Conservation (phyloP, 1,140 invertebrate genomes). For the Zophobas morio region DNA sequence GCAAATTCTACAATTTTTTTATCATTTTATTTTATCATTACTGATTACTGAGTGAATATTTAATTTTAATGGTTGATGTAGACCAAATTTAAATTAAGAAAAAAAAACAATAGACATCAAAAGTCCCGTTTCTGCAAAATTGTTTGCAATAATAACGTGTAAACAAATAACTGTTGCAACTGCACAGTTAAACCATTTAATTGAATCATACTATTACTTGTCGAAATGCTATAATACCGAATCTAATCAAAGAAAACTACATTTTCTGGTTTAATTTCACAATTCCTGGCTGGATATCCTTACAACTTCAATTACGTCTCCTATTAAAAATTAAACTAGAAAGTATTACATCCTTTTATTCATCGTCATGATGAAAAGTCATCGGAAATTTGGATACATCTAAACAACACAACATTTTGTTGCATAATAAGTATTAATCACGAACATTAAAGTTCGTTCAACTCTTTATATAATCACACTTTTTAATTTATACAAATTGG, state of each 20-base stretch:
- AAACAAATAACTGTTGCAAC: slow-evolving; percentile 1
- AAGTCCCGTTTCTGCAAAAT: not conserved
- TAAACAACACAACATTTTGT: not conserved
- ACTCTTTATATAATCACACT: slow-evolving; percentile 14
- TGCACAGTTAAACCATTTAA: slow-evolving; percentile 4
- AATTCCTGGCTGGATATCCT: slow-evolving; percentile 6
- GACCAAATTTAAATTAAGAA: too few relatives aligned
- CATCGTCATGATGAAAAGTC: slow-evolving; percentile 16
- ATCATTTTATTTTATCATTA: too few relatives aligned
- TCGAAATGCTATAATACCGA: slow-evolving; percentile 1
- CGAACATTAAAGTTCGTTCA: slow-evolving; percentile 23
- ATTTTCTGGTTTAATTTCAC: slow-evolving; percentile 29
- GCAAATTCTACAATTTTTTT: too few relatives aligned
- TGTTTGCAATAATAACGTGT: not conserved
- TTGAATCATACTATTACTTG: slow-evolving; percentile 4
- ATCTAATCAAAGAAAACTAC: slow-evolving; percentile 1
- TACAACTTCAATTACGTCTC: not conserved
- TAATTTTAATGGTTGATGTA: too few relatives aligned
- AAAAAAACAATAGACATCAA: not conserved
- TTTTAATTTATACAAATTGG: slow-evolving; percentile 31
- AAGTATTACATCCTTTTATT: slow-evolving; percentile 33
- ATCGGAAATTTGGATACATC: slow-evolving; percentile 16
- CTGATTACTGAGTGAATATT: too few relatives aligned
- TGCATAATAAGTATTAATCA: slow-evolving; percentile 26
- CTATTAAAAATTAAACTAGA: slow-evolving; percentile 28